Conservation (phyloP, 2,113 vertebrate species). For the Phalacrocorax pelagicus region DNA sequence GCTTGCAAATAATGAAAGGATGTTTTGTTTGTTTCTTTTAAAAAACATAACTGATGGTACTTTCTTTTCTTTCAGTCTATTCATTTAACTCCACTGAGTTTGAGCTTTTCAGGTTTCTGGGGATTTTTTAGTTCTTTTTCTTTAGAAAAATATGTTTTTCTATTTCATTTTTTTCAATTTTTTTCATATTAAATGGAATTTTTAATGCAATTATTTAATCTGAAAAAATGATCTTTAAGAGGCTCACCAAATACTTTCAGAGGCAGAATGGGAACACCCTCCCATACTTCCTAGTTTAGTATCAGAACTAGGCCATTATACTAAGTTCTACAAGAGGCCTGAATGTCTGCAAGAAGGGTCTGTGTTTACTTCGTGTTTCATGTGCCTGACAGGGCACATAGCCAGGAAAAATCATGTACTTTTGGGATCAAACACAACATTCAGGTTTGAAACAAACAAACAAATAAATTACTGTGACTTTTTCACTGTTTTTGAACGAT, state of each 20-base stretch:
- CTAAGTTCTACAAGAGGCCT: neutral
- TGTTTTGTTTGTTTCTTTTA: neutral
- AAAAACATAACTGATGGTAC: neutral
- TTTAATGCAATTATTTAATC: neutral
- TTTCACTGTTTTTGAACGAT: neutral
- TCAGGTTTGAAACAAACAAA: neutral
- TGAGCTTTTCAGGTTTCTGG: neutral
- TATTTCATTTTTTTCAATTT: neutral
- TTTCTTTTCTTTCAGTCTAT: neutral
- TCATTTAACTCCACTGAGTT: neutral
- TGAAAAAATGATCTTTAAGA: neutral
- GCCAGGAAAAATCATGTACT: neutral
- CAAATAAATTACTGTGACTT: neutral
- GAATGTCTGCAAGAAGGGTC: neutral
- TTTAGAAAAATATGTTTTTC: neutral
- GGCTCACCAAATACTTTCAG: neutral
- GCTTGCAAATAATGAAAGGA: neutral
- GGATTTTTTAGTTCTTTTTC: accelerated
- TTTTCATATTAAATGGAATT: neutral
- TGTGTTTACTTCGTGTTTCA: neutral
- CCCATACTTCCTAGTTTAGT: neutral
- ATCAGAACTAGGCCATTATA: neutral
- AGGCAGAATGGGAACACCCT: neutral
- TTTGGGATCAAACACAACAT: neutral
- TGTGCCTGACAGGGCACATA: neutral